These are phyloP conservation scores for Riparia riparia DNA, from an alignment of 2,113 vertebrate genomes.

Conservation along the genomic window DNA sequence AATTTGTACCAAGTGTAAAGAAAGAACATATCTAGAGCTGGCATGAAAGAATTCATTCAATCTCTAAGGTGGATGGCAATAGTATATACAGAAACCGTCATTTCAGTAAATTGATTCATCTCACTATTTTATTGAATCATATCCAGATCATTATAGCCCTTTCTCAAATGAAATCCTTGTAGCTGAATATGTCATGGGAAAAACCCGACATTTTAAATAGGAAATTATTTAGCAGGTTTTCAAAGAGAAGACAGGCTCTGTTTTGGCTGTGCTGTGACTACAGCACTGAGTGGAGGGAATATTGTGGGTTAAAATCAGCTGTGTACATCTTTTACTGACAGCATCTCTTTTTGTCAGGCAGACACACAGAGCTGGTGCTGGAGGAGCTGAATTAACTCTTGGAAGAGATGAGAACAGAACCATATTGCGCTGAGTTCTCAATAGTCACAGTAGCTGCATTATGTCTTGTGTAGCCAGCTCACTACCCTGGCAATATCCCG, in stretches of 20 bases:
- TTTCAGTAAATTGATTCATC: constrained; percentile 46
- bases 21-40: neutral
- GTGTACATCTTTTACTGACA: neutral
- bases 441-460: neutral
- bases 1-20: neutral
- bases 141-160: neutral
- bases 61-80: neutral
- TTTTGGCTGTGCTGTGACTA: neutral
- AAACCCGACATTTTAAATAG: constrained; percentile 18
- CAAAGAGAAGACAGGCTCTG: neutral
- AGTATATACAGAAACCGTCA: neutral
- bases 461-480: neutral
- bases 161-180: constrained; percentile 37
- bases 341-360: neutral
- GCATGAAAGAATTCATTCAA: neutral
- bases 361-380: neutral
- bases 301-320: neutral
- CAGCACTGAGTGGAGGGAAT: neutral
- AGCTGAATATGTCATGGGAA: neutral
- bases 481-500: neutral
- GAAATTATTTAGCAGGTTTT: neutral
- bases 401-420: neutral
- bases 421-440: neutral
- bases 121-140: neutral
- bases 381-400: neutral